Evolutionary conservation across 2,797 vertebrate genomes (phyloP).

Genomic region (Helicolenus hilgendorfi): DNA sequence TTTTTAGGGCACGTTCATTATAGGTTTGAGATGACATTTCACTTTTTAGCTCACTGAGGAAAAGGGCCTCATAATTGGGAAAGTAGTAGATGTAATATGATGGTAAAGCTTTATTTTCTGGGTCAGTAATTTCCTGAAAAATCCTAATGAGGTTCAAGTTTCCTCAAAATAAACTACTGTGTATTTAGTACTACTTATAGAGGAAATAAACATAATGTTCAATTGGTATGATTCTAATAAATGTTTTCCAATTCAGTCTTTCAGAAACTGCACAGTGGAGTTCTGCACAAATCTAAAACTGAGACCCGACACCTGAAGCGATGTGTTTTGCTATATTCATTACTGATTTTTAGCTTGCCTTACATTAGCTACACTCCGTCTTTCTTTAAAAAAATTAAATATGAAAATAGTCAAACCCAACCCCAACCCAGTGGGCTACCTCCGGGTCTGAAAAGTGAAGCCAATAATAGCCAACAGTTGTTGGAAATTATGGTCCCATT

Average conservation of each 20-base stretch:
- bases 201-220: too few relatives aligned
- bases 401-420: too few relatives aligned
- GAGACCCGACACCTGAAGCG: background rate
- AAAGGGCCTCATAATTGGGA: background rate
- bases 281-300: too few relatives aligned
- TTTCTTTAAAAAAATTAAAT: too few relatives aligned
- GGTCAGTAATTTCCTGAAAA: background rate
- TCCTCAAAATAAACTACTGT: background rate
- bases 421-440: too few relatives aligned
- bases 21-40: slow-evolving; percentile 31
- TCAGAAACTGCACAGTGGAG: background rate
- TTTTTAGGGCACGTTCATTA: slow-evolving; percentile 2
- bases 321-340: background rate
- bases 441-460: too few relatives aligned
- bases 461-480: too few relatives aligned
- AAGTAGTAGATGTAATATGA: background rate
- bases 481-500: too few relatives aligned
- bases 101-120: background rate
- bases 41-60: background rate
- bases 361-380: background rate
- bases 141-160: background rate
- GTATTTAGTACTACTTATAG: background rate
- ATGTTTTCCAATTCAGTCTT: background rate
- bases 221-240: too few relatives aligned
- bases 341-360: background rate